These are phyloP conservation scores for Capricornis sumatraensis DNA, from an alignment of 2,113 vertebrate genomes.

Conservation along the genomic window DNA sequence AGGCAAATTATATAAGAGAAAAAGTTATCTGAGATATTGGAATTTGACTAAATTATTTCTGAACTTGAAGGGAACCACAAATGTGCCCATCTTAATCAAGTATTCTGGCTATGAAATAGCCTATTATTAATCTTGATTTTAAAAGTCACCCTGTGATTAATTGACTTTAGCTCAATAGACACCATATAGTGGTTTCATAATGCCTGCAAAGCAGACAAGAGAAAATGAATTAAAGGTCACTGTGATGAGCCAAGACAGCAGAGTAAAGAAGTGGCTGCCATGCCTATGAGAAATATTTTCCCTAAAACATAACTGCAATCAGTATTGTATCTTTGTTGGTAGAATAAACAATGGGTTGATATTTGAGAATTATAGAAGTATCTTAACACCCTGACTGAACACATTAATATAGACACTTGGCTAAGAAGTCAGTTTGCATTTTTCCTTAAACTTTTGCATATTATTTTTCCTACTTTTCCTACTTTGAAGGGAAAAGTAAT, in stretches of 20 bases:
- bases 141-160: constrained; percentile 59
- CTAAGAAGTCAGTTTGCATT: constrained; percentile 5
- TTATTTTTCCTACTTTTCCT: background rate
- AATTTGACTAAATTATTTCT: constrained; percentile 34
- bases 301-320: background rate
- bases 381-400: background rate
- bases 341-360: background rate
- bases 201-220: constrained; percentile 48
- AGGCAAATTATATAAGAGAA: background rate
- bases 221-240: constrained; percentile 60
- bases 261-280: background rate
- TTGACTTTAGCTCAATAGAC: constrained; percentile 45
- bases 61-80: constrained; percentile 31
- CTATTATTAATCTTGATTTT: constrained; percentile 64
- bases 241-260: constrained; percentile 19
- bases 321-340: background rate
- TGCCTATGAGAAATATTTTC: background rate
- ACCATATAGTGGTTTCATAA: constrained; percentile 25
- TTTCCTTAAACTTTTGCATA: background rate
- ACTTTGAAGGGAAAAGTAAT: background rate
- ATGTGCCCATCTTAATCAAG: constrained; percentile 43
- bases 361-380: background rate
- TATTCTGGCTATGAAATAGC: constrained; percentile 35
- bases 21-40: constrained; percentile 19
- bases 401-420: background rate